A percentile compares a stretch with the other conserved stretches of the same genome.
Evolutionary conservation across 2,797 vertebrate species (phyloP).

Genomic region (Notamacropus eugenii): DNA sequence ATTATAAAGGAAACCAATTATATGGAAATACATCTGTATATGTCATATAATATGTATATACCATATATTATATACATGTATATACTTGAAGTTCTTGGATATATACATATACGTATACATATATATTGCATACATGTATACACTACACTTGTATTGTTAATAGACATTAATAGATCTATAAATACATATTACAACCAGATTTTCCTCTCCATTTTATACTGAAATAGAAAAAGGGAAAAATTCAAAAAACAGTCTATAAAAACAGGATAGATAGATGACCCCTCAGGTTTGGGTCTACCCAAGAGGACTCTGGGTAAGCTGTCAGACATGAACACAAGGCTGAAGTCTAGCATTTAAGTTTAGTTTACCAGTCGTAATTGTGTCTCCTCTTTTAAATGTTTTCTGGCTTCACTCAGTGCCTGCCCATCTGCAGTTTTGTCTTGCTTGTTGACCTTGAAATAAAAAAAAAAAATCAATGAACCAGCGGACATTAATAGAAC

Average conservation of each 20-base stretch:
- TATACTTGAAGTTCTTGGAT: background rate
- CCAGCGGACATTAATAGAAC: background rate
- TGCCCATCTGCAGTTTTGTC: conserved; percentile 92
- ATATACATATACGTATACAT: background rate
- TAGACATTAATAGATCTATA: background rate
- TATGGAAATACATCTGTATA: background rate
- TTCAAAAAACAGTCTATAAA: background rate
- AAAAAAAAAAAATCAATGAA: conserved; percentile 21
- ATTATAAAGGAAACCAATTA: background rate
- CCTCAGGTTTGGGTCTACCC: background rate
- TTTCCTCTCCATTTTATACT: background rate
- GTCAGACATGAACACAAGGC: background rate
- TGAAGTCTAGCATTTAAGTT: background rate
- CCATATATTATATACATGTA: background rate
- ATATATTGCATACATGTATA: background rate
- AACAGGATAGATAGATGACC: background rate
- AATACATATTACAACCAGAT: background rate
- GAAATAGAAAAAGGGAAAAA: background rate
- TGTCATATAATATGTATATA: background rate
- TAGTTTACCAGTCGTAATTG: conserved; percentile 92
- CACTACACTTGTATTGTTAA: background rate
- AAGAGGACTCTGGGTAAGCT: too few relatives aligned
- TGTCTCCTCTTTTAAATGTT: conserved; percentile 98
- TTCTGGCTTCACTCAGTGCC: conserved; percentile 92
- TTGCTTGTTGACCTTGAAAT: conserved; percentile 88